Percentiles rank a stretch among this genome's conserved stretches.
phyloP scores from a whole-genome alignment of 2,888 invertebrate species.

The Blastobasis adustella region DNA sequence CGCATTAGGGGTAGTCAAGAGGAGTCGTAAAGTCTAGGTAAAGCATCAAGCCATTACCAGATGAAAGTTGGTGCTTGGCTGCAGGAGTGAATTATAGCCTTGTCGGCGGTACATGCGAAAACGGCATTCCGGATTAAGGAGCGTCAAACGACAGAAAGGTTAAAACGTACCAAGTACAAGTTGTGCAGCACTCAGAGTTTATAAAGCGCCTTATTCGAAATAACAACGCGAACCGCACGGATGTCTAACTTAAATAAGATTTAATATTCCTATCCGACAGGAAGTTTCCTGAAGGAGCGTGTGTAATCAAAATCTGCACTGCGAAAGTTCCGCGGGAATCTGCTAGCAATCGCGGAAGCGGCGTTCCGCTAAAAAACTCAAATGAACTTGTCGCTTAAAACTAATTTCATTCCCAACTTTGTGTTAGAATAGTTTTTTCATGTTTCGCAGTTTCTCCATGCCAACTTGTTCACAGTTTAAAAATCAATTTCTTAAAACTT shows the following conservation, averaged over 20 bases:
- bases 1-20: constrained; percentile 17
- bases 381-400: constrained; percentile 73
- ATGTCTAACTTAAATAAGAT: constrained; percentile 74
- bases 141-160: constrained; percentile 37
- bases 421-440: constrained; percentile 66
- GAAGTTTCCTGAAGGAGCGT: constrained; percentile 69
- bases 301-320: constrained; percentile 73
- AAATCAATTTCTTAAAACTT: constrained; percentile 66
- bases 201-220: constrained; percentile 69
- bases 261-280: constrained; percentile 71
- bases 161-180: constrained; percentile 45
- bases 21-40: constrained; percentile 21
- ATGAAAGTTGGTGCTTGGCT: constrained; percentile 25
- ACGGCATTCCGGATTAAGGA: constrained; percentile 28
- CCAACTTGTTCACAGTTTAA: constrained; percentile 63
- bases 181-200: constrained; percentile 44
- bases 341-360: constrained; percentile 60
- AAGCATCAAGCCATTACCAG: constrained; percentile 30
- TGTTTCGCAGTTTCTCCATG: constrained; percentile 48
- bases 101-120: constrained; percentile 29
- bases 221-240: constrained; percentile 65
- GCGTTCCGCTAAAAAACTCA: constrained; percentile 62
- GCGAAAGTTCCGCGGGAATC: constrained; percentile 62
- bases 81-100: constrained; percentile 29
- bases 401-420: constrained; percentile 70